Evolutionary conservation across 2,888 invertebrate genomes (phyloP).

Genomic region (Agrotis clavis): DNA sequence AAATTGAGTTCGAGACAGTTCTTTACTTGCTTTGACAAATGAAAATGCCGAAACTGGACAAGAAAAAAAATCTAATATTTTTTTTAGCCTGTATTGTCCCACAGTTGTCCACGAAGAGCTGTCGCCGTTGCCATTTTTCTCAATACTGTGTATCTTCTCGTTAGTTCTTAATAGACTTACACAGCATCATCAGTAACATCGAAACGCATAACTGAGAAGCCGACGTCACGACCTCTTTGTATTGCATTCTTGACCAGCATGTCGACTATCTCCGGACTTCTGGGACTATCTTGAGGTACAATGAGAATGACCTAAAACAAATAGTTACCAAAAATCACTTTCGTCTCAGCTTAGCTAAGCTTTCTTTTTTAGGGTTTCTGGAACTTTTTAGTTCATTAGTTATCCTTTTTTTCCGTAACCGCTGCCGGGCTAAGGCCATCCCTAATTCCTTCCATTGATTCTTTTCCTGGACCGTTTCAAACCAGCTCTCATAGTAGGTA

Average conservation of each 20-base stretch:
- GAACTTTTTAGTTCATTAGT: neutral
- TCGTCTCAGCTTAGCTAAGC: neutral
- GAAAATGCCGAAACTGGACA: neutral
- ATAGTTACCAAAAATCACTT: neutral
- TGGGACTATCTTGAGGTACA: conserved; percentile 76
- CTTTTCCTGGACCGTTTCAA: too few species aligned
- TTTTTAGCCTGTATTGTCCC: neutral
- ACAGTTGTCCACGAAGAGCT: too few species aligned
- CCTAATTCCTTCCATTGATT: too few species aligned
- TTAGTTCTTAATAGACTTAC: conserved; percentile 72
- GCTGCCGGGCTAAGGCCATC: too few species aligned
- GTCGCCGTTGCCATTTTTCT: too few species aligned
- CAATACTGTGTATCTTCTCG: neutral
- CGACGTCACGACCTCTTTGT: conserved; percentile 80
- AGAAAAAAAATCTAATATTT: neutral
- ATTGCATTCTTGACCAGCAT: conserved; percentile 80
- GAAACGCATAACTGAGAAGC: conserved; percentile 82
- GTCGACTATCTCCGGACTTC: conserved; percentile 75
- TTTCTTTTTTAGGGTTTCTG: too few species aligned
- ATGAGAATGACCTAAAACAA: conserved; percentile 81
- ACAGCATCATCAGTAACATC: conserved; percentile 78
- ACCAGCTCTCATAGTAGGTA: too few species aligned
- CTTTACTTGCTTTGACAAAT: neutral
- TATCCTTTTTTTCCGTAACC: too few species aligned
- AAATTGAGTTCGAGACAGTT: too few species aligned